These are phyloP conservation scores for Mylabris sibirica DNA, from an alignment of 2,888 invertebrate genomes.

Conservation along the genomic window DNA sequence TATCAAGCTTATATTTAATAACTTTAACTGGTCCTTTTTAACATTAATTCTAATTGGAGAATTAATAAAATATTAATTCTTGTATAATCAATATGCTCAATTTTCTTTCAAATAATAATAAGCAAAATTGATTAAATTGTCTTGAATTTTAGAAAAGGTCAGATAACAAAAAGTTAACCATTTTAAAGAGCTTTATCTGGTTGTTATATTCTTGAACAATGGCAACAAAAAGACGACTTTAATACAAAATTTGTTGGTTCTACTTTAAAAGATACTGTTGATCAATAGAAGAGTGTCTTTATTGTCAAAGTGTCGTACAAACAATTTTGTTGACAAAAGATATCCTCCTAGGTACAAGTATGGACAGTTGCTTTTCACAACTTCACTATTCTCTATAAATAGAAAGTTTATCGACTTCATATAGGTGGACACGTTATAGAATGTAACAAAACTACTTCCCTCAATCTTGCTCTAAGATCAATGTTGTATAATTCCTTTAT, in stretches of 20 bases:
- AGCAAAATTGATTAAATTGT: no score
- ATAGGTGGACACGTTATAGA: not conserved
- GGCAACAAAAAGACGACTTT: not conserved
- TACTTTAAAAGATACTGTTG: not conserved
- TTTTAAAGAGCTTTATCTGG: no score
- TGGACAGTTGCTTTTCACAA: not conserved
- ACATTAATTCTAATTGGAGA: no score
- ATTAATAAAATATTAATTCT: no score
- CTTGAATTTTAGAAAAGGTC: no score
- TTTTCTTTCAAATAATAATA: no score
- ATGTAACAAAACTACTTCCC: not conserved
- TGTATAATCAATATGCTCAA: no score
- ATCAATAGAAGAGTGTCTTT: not conserved
- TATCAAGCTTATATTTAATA: no score
- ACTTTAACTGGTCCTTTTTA: no score
- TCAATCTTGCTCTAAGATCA: no score
- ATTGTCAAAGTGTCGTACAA: not conserved
- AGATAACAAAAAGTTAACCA: no score
- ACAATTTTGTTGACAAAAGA: not conserved
- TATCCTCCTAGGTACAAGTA: not conserved
- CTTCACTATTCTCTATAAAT: not conserved
- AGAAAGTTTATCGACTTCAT: slow-evolving; percentile 1
- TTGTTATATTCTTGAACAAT: not conserved
- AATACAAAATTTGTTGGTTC: not conserved
- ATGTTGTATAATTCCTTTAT: no score